Evolutionary conservation across 35 echinoderm and acorn worm species (phyloP), one percentile per base, ranked within the genome.

Genomic region (Holothuria glaberrima): DNA sequence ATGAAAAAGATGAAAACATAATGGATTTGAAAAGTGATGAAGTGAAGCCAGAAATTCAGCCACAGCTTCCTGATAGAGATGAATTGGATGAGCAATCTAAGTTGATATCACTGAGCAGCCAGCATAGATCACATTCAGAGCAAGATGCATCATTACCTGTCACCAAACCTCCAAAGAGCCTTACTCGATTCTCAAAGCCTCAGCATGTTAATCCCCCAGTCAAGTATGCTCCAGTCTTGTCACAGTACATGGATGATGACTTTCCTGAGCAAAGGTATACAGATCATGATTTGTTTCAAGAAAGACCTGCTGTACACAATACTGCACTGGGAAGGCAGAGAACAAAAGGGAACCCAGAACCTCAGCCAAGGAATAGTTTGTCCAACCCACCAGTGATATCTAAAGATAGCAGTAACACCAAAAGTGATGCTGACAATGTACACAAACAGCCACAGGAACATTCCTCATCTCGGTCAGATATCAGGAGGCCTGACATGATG

Each of bases 191-290:
- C 31, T 60, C 80, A 14, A 84, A 63, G 80, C 74, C 74, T 78
- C 74, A 78, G 44, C 74, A 28, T 25, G 21, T 21, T 2, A 48
- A 48, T 9, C 4, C 20, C n/a, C 50, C 50, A 41, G 71, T n/a
- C 27, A 78, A 33, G 19, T 48, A 78, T n/a, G 41, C 38, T 21
- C 38, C 74, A 4, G 74, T 52, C 0, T n/a, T 78, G 9, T 52
- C 74, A 24, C 74, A 78, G 41, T 78, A 78, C 33, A n/a, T 17
- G 0, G 38, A 78, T 28, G 78, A 82, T 48, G 59, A 84, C 80
- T 84, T 84, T 63, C 80, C 80, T 0, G 80, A 84, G 56, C 80
- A 84, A 63, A 19, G 80, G 20, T 84, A 84, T 30, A 84, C 80
- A 17, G 80, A 63, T 61, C 12, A 61, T 33, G 30, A 59, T 30